phyloP scores from a whole-genome alignment of 1,140 invertebrate species.

The Zeugodacus cucurbitae region DNA sequence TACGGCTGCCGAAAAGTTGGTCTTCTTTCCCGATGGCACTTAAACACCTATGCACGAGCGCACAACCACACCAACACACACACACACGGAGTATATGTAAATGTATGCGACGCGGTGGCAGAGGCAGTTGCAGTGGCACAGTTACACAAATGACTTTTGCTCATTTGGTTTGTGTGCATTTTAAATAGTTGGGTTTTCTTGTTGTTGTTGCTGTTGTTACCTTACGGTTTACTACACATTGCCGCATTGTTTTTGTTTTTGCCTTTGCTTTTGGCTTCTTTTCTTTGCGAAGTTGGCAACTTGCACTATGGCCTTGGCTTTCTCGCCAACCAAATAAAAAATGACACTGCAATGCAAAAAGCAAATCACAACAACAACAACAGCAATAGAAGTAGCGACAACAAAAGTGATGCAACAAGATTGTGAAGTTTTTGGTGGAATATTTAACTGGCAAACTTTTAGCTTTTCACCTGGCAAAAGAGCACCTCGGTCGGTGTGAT shows the following conservation, averaged over 20 bases:
- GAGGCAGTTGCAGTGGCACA: background rate
- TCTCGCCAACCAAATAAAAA: background rate
- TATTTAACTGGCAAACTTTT: slow-evolving; percentile 27
- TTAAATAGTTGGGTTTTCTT: background rate
- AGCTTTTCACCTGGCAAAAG: slow-evolving; percentile 1
- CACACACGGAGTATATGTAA: background rate
- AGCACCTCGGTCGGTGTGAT: background rate
- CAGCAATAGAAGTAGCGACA: background rate
- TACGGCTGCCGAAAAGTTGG: background rate
- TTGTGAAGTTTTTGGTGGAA: background rate
- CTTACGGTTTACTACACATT: background rate
- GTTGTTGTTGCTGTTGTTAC: background rate
- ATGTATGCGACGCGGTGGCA: background rate
- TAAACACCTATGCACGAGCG: background rate
- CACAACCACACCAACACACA: background rate
- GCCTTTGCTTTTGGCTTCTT: background rate
- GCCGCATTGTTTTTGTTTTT: background rate
- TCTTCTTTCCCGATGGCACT: background rate
- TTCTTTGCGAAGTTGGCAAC: background rate
- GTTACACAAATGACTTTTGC: background rate
- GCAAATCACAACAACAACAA: background rate
- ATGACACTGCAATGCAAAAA: background rate
- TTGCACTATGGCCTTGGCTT: background rate
- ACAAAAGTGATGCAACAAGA: background rate
- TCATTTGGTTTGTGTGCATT: slow-evolving; percentile 18